phyloP scores from a whole-genome alignment of 2,888 invertebrate species.

The Tigriopus californicus region DNA sequence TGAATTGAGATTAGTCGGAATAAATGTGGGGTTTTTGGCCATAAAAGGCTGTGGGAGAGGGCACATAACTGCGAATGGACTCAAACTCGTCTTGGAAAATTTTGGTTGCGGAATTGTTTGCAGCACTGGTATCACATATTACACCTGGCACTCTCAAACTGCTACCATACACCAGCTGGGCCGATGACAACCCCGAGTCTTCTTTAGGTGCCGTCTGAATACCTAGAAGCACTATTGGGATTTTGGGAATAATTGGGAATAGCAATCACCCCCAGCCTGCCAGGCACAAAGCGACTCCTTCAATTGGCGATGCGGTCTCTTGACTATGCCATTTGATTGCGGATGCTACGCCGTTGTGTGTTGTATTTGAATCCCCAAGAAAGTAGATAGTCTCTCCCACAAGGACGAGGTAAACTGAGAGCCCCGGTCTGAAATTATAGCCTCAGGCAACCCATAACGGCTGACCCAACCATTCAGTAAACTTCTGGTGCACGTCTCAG shows the following conservation, averaged over 20 bases:
- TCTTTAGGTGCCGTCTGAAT: slow-evolving; percentile 17
- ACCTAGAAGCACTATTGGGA: no score
- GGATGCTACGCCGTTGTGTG: slow-evolving; percentile 15
- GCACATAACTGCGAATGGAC: no score
- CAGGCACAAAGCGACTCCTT: slow-evolving; percentile 20
- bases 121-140: no score
- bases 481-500: slow-evolving; percentile 15
- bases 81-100: no score
- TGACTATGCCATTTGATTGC: slow-evolving; percentile 19
- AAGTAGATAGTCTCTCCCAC: slow-evolving; percentile 1
- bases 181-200: slow-evolving; percentile 18
- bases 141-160: slow-evolving; percentile 20
- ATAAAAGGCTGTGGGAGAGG: no score
- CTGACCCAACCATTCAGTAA: slow-evolving; percentile 20
- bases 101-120: no score
- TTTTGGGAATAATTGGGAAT: no score
- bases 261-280: slow-evolving; percentile 17
- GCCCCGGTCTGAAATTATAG: slow-evolving; percentile 21
- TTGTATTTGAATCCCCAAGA: not conserved
- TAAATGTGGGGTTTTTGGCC: no score
- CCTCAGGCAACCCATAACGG: slow-evolving; percentile 19
- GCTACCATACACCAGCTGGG: slow-evolving; percentile 20
- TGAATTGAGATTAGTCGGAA: no score
- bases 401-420: slow-evolving; percentile 19
- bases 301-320: slow-evolving; percentile 21